Evolutionary conservation across 2,888 invertebrate genomes (phyloP).

Genomic region (Cheilosia vernalis): DNA sequence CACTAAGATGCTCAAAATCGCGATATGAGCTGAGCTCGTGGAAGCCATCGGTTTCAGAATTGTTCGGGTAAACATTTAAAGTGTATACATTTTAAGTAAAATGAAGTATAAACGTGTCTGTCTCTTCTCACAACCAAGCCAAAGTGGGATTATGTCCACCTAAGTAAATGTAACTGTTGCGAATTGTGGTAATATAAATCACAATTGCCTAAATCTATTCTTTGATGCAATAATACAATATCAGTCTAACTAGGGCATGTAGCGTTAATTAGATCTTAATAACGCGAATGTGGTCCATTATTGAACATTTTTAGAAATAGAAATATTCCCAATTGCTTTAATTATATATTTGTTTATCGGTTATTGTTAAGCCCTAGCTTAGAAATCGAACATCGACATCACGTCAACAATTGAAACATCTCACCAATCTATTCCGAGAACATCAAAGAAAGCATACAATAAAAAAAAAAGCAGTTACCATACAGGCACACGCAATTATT

Average conservation of each 20-base stretch:
- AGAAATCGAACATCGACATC: background rate
- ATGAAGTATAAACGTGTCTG: too few relatives aligned
- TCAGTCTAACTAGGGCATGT: too few relatives aligned
- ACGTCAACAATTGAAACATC: background rate
- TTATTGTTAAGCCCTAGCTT: background rate
- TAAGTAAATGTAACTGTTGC: too few relatives aligned
- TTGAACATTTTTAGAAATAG: too few relatives aligned
- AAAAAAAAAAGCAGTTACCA: background rate
- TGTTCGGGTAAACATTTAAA: conserved; percentile 33
- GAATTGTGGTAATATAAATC: too few relatives aligned
- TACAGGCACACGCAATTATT: background rate
- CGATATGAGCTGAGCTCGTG: conserved; percentile 24
- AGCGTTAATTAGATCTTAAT: too few relatives aligned
- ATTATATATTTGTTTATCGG: background rate
- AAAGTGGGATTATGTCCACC: too few relatives aligned
- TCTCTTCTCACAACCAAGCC: too few relatives aligned
- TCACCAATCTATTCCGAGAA: background rate
- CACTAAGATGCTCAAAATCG: conserved; percentile 20
- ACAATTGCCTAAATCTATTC: too few relatives aligned
- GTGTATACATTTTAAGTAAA: background rate
- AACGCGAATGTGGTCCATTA: too few relatives aligned
- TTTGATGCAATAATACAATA: too few relatives aligned
- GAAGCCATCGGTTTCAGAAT: conserved; percentile 7
- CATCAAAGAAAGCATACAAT: conserved; percentile 1
- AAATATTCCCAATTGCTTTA: too few relatives aligned